phyloP scores from a whole-genome alignment of 2,888 invertebrate species.

The Pyrocoelia pectoralis region DNA sequence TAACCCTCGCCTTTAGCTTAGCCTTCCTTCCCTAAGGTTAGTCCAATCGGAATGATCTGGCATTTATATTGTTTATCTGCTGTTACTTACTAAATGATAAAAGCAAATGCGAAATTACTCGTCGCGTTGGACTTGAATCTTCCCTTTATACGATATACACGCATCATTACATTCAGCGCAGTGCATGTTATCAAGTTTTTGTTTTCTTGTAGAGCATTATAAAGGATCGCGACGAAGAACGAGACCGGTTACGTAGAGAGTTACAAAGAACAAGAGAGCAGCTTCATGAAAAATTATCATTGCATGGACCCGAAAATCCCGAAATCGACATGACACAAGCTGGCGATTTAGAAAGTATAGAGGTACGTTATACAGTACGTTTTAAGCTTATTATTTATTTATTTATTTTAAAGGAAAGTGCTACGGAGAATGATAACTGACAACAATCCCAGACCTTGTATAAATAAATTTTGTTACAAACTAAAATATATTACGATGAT shows the following conservation, averaged over 20 bases:
- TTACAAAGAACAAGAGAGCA: constrained; percentile 76
- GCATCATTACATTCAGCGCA: no score
- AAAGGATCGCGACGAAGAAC: constrained; percentile 78
- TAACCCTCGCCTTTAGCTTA: no score
- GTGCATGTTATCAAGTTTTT: no score
- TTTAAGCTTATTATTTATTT: neutral
- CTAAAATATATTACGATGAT: constrained; percentile 42
- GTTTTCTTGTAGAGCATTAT: constrained; percentile 74
- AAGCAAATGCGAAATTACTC: no score
- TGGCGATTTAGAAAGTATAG: constrained; percentile 52
- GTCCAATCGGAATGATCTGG: no score
- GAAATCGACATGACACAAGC: constrained; percentile 44
- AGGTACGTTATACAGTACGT: constrained; percentile 44
- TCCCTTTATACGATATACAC: no score
- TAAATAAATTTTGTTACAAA: constrained; percentile 44
- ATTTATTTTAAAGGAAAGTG: constrained; percentile 46
- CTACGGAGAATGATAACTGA: constrained; percentile 46
- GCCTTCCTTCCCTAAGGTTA: no score
- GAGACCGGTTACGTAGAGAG: constrained; percentile 75
- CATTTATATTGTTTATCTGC: no score
- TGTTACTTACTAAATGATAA: no score
- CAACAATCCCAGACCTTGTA: constrained; percentile 29
- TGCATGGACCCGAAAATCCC: constrained; percentile 56
- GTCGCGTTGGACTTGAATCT: no score
- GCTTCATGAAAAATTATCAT: constrained; percentile 64